phyloP scores from a whole-genome alignment of 2,797 vertebrate species.

The Diceros bicornis region DNA sequence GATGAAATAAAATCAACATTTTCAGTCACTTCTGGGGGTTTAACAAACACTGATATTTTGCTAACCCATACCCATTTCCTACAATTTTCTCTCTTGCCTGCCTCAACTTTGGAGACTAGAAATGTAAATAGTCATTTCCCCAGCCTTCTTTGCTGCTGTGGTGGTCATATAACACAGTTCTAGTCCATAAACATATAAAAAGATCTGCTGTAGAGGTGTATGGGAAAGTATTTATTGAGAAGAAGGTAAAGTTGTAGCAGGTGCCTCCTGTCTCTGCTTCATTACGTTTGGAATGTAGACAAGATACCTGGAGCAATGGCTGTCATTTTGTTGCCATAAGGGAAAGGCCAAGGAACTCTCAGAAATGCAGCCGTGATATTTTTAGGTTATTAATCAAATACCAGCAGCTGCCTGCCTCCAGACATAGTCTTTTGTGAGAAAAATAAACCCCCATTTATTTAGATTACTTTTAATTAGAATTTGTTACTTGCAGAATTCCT shows the following conservation, averaged over 20 bases:
- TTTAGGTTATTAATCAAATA: background rate
- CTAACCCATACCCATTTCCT: background rate
- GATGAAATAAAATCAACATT: background rate
- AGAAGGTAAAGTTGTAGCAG: background rate
- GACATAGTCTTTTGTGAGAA: background rate
- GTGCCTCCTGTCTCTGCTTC: background rate
- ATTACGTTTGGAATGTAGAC: background rate
- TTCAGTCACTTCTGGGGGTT: background rate
- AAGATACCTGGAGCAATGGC: background rate
- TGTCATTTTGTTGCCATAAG: background rate
- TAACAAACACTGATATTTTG: background rate
- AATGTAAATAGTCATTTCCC: background rate
- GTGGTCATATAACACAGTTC: background rate
- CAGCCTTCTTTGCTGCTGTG: background rate
- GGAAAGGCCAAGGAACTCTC: background rate
- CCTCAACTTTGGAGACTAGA: background rate
- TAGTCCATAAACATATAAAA: background rate
- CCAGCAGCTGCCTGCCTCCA: background rate
- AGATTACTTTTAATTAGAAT: background rate
- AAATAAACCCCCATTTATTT: background rate
- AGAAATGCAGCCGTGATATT: background rate
- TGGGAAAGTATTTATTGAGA: background rate
- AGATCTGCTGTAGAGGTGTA: background rate
- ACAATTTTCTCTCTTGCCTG: background rate
- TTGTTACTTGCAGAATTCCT: conserved; percentile 16